phyloP scores from a whole-genome alignment of 2,888 invertebrate genomes.

The Caenorhabditis auriculariae region DNA sequence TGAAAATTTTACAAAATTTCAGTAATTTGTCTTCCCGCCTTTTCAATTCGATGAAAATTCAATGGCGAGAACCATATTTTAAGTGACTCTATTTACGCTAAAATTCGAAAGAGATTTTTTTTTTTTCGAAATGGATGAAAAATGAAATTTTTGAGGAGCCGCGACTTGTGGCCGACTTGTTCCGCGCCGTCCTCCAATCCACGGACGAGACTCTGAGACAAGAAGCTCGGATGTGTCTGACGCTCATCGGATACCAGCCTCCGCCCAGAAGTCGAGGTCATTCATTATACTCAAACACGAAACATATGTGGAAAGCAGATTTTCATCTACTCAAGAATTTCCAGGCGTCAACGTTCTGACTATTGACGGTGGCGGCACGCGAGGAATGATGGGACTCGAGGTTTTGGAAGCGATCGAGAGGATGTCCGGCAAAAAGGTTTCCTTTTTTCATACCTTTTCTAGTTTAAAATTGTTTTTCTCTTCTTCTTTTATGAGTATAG shows the following conservation, averaged over 20 bases:
- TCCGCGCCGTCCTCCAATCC: slow-evolving; percentile 31
- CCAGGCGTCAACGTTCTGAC: slow-evolving; percentile 79
- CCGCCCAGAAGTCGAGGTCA: slow-evolving; percentile 29
- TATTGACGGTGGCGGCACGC: slow-evolving; percentile 86
- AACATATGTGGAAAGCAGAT: background rate
- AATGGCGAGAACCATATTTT: too few relatives aligned
- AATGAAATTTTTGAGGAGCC: slow-evolving; percentile 30
- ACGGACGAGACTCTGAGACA: slow-evolving; percentile 33
- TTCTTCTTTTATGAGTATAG: too few relatives aligned
- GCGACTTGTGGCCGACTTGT: slow-evolving; percentile 35
- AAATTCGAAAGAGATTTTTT: too few relatives aligned
- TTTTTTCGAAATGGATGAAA: too few relatives aligned
- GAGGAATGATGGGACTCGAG: slow-evolving; percentile 83
- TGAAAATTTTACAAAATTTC: too few relatives aligned
- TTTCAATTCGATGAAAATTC: too few relatives aligned
- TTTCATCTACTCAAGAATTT: background rate
- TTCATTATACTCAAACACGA: background rate
- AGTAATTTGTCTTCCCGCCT: too few relatives aligned
- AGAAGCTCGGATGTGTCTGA: slow-evolving; percentile 49
- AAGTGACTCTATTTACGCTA: too few relatives aligned
- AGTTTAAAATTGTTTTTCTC: background rate
- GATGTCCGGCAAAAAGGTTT: slow-evolving; percentile 63
- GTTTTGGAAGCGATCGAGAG: slow-evolving; percentile 79
- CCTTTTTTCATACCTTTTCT: background rate
- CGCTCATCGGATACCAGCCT: slow-evolving; percentile 49